Evolutionary conservation across 1,140 invertebrate species (phyloP), one percentile per base, ranked within the genome.

Genomic region (Galleria mellonella): DNA sequence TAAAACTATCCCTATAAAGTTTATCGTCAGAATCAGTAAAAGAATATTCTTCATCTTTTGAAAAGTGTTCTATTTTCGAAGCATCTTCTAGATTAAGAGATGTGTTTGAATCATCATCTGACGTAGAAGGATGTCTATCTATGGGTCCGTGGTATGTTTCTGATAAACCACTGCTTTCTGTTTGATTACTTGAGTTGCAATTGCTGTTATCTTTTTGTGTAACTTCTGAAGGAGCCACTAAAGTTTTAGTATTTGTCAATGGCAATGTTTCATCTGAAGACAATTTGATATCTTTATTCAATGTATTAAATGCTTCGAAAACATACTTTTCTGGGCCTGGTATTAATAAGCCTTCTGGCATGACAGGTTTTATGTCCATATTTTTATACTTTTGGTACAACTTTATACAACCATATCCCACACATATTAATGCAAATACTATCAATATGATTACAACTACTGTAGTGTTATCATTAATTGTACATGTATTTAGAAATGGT

Each of bases 301-400:
- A 61, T 29, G 72, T 69, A 57, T 69, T 79, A 76, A 78, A 86
- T 35, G 56, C 63, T 28, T 64, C 64, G 54, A 73, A 79, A 10
- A 64, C 46, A 55, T 73, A 81, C 44, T 85, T 85, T 1, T 83
- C 81, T 55, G 86, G 79, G 54, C 82, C 79, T 12, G 72, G 73
- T 44, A 76, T 67, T 43, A 59, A 75, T 45, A 73, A 62, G n/a
- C 66, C 83, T 70, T 54, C 77, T 36, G 68, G 87, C 47, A 82
- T 64, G 12, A 82, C 77, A 23, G 79, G 79, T 51, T 85, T 79
- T 15, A 88, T 88, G 43, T 86, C 75, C 84, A 85, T 87, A 63
- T 79, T 81, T 45, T 68, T 65, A 51, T 76, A 82, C 37, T 67
- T 78, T 52, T 76, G 76, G 35, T 77, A 83, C 4, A 73, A 33